These are phyloP conservation scores for Sinhomidia bicolor DNA, from an alignment of 2,888 invertebrate species.

Conservation along the genomic window DNA sequence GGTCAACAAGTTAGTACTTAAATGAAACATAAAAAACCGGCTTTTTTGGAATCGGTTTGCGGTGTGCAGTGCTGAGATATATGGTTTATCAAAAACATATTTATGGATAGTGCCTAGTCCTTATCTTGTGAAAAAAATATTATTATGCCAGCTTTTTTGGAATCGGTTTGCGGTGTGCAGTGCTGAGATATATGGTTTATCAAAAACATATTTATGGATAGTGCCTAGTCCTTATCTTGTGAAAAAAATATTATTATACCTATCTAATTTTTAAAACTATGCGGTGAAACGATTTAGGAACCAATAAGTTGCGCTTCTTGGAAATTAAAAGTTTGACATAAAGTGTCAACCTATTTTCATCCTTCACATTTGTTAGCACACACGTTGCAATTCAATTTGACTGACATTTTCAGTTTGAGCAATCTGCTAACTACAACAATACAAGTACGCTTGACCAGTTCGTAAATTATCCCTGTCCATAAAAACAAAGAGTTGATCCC, in stretches of 20 bases:
- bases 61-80: constrained; percentile 1
- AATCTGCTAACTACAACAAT: too few relatives aligned
- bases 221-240: neutral
- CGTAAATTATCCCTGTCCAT: neutral
- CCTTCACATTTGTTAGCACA: too few relatives aligned
- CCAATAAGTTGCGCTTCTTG: too few relatives aligned
- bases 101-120: neutral
- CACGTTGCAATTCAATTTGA: too few relatives aligned
- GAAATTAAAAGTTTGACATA: too few relatives aligned
- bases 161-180: neutral
- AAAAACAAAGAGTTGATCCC: neutral
- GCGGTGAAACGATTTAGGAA: too few relatives aligned
- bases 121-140: too few relatives aligned
- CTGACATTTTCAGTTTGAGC: too few relatives aligned
- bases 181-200: neutral
- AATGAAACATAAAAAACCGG: constrained; percentile 24
- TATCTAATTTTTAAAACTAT: neutral
- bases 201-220: neutral
- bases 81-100: neutral
- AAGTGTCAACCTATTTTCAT: too few relatives aligned
- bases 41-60: constrained; percentile 10
- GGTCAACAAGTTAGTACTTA: constrained; percentile 36
- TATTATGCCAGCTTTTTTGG: constrained; percentile 43
- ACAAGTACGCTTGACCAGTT: too few relatives aligned
- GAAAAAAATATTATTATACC: neutral